A percentile compares a stretch with the other conserved stretches of the same genome.
phyloP scores from a whole-genome alignment of 2,888 invertebrate genomes.

The Caenorhabditis doughertyi region DNA sequence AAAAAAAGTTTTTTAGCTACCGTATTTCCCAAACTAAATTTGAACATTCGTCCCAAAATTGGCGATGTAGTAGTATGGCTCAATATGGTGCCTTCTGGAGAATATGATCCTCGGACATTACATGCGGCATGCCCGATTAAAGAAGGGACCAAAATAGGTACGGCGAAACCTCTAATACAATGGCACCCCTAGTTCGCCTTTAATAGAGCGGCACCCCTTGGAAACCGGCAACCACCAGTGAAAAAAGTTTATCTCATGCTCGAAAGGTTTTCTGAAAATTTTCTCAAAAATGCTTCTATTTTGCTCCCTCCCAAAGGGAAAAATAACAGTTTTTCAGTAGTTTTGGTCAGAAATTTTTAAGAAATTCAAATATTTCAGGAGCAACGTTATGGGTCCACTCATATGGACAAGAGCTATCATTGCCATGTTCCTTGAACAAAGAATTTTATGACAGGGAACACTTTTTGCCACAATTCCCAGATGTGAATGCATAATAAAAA shows the following conservation, averaged over 20 bases:
- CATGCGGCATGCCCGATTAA: slow-evolving; percentile 76
- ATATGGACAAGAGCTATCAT: slow-evolving; percentile 45
- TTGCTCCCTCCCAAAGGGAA: too few species aligned
- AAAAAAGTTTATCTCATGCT: too few species aligned
- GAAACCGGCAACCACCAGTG: too few species aligned
- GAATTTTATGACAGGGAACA: not conserved
- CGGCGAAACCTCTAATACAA: too few species aligned
- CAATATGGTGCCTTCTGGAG: slow-evolving; percentile 69
- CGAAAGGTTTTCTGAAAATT: too few species aligned
- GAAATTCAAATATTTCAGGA: slow-evolving; percentile 23
- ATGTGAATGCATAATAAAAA: too few species aligned
- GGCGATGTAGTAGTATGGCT: slow-evolving; percentile 78
- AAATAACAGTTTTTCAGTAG: too few species aligned
- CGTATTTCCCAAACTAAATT: slow-evolving; percentile 72
- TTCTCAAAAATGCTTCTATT: too few species aligned
- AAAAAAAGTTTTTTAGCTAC: slow-evolving; percentile 66
- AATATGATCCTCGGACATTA: slow-evolving; percentile 46
- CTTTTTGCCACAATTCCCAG: slow-evolving; percentile 15
- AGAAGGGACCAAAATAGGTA: slow-evolving; percentile 74
- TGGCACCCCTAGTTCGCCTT: too few species aligned
- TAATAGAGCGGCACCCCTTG: too few species aligned
- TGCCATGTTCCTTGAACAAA: slow-evolving; percentile 15
- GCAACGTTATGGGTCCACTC: slow-evolving; percentile 62
- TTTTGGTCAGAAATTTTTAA: too few species aligned
- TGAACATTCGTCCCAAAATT: slow-evolving; percentile 71